Conservation (phyloP, 2,797 vertebrate genomes). For the Parotocinclus haroldoi region DNA sequence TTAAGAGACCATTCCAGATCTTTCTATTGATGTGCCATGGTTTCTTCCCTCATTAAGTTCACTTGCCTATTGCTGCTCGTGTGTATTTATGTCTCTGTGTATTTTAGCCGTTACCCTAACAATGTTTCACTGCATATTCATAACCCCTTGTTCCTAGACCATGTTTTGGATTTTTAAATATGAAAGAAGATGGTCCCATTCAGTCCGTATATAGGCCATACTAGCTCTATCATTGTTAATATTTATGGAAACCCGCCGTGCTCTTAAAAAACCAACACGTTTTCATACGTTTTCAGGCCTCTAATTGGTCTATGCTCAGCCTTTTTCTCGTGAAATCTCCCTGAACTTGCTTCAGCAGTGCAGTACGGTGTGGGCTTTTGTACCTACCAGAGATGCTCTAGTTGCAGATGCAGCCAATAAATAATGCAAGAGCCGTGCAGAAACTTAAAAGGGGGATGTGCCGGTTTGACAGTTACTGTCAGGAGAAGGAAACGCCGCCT, state of each 20-base stretch:
- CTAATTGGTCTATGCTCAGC: constrained; percentile 8
- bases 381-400: constrained; percentile 14
- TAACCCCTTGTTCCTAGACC: too few relatives aligned
- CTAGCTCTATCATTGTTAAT: neutral
- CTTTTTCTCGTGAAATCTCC: neutral
- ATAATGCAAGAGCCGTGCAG: constrained; percentile 37
- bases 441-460: constrained; percentile 25
- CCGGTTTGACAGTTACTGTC: neutral
- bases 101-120: too few relatives aligned
- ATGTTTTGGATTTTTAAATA: too few relatives aligned
- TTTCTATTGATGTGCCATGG: too few relatives aligned
- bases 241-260: too few relatives aligned
- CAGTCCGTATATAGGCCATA: neutral
- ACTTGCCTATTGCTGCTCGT: too few relatives aligned
- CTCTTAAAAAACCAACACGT: too few relatives aligned
- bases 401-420: constrained; percentile 20
- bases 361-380: constrained; percentile 12
- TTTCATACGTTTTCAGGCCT: constrained; percentile 4
- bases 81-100: too few relatives aligned
- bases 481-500: constrained; percentile 14
- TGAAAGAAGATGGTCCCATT: too few relatives aligned
- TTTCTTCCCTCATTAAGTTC: too few relatives aligned
- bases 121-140: too few relatives aligned
- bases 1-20: too few relatives aligned
- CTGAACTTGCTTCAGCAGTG: constrained; percentile 14